Evolutionary conservation across 2,888 invertebrate genomes (phyloP), one percentile per base, ranked within the genome.

Genomic region (Onchidella celtica): DNA sequence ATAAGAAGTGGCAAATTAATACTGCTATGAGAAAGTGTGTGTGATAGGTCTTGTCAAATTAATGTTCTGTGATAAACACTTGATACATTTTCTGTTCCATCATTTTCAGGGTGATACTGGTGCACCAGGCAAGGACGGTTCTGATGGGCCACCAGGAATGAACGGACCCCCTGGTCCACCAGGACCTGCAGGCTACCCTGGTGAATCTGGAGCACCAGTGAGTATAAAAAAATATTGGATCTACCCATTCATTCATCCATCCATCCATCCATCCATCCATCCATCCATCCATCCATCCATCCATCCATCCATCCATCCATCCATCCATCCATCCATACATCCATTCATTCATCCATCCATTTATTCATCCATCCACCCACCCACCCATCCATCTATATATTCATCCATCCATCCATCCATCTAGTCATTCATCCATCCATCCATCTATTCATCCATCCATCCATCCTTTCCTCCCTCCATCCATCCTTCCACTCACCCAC

Each of bases 131-230:
- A 81, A 85, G 24, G 87, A 89, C 57, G 92, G 91, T 38, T 86
- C 83, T 29, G 87, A 89, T 34, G 92, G 91, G 40, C 78, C 85
- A 24, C 84, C 88, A 17, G 92, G 92, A 72, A 82, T 87, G 21
- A 85, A 87, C 27, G 92, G 92, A 69, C 87, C 88, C n/a, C 85
- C 88, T 24, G 91, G 91, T 59, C 82, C 86, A 4, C 84, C 86
- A 72, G 91, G 91, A 81, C 81, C 87, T 3, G 73, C 88, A 14
- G 92, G 92, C 40, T 80, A 86, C 17, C 85, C 85, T 21, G 92
- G 92, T 29, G 89, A 89, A 68, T 76, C 85, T 32, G 90, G 90
- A 78, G 83, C 83, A n/a, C 69, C 87, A 6, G 61, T 24, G 9
- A 61, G 61, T 61, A n/a, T n/a, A n/a, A n/a, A n/a, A n/a, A n/a